A percentile compares a stretch with the other conserved stretches of the same genome.
Conservation (phyloP, 2,113 vertebrate species). For the Semicossyphus pulcher region DNA sequence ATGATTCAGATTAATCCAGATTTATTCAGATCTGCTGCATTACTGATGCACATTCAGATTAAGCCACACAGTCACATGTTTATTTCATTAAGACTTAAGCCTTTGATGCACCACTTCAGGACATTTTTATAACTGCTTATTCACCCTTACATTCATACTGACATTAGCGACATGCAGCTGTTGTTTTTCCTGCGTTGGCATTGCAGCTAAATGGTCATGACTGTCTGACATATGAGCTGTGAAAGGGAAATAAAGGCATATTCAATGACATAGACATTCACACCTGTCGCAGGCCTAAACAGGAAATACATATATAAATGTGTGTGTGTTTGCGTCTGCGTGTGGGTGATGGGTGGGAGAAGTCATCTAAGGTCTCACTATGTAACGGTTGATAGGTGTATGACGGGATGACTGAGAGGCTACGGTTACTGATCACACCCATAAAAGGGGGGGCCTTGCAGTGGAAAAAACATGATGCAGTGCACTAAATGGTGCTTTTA, state of each 20-base stretch:
- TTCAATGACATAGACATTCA: constrained; percentile 22
- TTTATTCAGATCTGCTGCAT: background rate
- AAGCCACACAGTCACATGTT: constrained; percentile 1
- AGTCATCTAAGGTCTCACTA: constrained; percentile 6
- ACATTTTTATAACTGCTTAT: constrained; percentile 2
- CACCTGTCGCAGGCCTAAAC: constrained; percentile 52
- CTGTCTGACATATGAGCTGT: constrained; percentile 44
- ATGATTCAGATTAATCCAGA: constrained; percentile 4
- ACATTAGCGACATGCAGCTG: constrained; percentile 50
- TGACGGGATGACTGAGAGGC: background rate
- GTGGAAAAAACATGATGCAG: background rate
- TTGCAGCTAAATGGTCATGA: constrained; percentile 15
- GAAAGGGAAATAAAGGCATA: constrained; percentile 34
- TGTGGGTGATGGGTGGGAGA: background rate
- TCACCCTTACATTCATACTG: background rate
- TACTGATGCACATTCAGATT: background rate
- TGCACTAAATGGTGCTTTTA: background rate
- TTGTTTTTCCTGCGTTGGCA: constrained; percentile 20
- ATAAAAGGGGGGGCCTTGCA: background rate
- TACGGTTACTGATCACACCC: background rate
- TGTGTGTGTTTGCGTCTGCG: background rate
- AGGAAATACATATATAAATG: constrained; percentile 13
- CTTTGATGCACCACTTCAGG: background rate
- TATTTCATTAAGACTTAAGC: background rate
- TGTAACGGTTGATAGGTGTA: background rate